A percentile compares a stretch with the other conserved stretches of the same genome.
These are phyloP conservation scores for Diadromus collaris DNA, from an alignment of 2,888 invertebrate genomes.

Conservation along the genomic window DNA sequence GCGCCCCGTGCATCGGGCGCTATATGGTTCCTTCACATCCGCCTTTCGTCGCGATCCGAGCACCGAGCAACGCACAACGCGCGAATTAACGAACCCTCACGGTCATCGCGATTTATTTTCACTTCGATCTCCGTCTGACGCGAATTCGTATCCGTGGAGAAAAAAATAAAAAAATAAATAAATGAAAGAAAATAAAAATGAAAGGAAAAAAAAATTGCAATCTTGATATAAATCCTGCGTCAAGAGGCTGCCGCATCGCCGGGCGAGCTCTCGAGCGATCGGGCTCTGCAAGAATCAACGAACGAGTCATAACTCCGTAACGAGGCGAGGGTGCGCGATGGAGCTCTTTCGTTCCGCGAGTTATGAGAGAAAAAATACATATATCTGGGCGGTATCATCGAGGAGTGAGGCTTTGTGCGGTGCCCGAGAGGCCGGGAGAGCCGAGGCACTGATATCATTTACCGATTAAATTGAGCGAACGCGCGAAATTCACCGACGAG, in stretches of 20 bases:
- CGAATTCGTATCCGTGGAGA: conserved; percentile 37
- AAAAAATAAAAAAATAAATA: not conserved
- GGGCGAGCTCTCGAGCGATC: not conserved
- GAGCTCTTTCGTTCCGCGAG: not conserved
- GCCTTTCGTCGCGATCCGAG: conserved; percentile 47
- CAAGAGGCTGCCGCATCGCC: conserved; percentile 28
- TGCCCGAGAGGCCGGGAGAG: not conserved
- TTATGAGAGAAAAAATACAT: conserved; percentile 9
- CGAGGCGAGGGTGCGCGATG: conserved; percentile 8
- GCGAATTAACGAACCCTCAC: conserved; percentile 63
- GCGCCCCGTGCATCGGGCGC: not conserved
- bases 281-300: conserved; percentile 34
- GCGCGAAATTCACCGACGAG: not conserved
- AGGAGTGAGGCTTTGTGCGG: conserved; percentile 1
- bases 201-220: conserved; percentile 36
- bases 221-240: conserved; percentile 58
- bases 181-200: too few relatives aligned
- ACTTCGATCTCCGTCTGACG: conserved; percentile 30
- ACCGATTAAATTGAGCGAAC: conserved; percentile 12
- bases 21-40: conserved; percentile 33
- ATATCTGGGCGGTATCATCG: not conserved
- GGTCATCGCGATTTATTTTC: conserved; percentile 62
- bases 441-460: not conserved
- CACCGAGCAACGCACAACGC: conserved; percentile 38
- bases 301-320: conserved; percentile 38